Evolutionary conservation across 2,113 vertebrate genomes (phyloP).

Genomic region (Kryptolebias marmoratus): DNA sequence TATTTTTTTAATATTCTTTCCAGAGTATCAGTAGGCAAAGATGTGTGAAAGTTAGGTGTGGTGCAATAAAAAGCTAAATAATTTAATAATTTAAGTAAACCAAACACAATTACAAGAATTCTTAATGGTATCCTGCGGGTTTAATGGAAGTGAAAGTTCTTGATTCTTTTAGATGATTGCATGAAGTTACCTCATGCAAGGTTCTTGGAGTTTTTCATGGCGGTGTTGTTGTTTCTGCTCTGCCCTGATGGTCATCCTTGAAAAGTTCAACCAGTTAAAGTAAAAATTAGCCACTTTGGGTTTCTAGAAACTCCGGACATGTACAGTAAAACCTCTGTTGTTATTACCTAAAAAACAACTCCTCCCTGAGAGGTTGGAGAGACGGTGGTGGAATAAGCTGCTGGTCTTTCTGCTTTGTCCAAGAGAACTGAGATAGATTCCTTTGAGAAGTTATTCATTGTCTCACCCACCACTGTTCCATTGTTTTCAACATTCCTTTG

Average conservation of each 20-base stretch:
- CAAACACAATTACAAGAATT: conserved; percentile 31
- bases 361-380: not conserved
- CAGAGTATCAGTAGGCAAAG: not conserved
- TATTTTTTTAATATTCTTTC: not conserved
- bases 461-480: too few relatives aligned
- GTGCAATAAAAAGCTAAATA: conserved; percentile 8
- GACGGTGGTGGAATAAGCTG: not conserved
- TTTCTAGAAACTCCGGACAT: too few relatives aligned
- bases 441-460: too few relatives aligned
- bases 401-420: not conserved
- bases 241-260: conserved; percentile 4
- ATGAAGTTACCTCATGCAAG: conserved; percentile 57
- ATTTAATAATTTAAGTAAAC: conserved; percentile 10
- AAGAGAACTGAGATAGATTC: too few relatives aligned
- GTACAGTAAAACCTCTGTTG: too few relatives aligned
- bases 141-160: conserved; percentile 38
- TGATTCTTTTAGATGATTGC: conserved; percentile 40
- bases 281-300: not conserved
- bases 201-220: conserved; percentile 31
- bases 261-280: conserved; percentile 8
- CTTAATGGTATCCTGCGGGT: conserved; percentile 39
- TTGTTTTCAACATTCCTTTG: too few relatives aligned
- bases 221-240: conserved; percentile 26
- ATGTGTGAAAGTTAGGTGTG: not conserved
- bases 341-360: not conserved